Conservation (phyloP, 2,113 vertebrate genomes). For the Neolamprologus falcicula region DNA sequence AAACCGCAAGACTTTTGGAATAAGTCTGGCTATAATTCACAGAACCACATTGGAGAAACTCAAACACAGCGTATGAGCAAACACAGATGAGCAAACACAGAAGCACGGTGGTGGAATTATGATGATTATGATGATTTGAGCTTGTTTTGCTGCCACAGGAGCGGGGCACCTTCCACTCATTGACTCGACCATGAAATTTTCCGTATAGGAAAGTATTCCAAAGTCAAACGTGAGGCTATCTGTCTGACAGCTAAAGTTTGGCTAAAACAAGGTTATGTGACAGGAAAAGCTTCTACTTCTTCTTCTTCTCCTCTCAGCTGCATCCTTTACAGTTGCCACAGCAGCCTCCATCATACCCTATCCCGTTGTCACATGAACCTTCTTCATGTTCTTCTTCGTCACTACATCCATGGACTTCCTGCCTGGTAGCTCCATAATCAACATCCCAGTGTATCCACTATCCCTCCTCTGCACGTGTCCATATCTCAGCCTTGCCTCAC, state of each 20-base stretch:
- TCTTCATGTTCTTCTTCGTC: not conserved
- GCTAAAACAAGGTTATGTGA: not conserved
- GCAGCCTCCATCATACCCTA: not conserved
- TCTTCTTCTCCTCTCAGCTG: not conserved
- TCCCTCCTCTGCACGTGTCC: not conserved
- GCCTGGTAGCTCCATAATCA: not conserved
- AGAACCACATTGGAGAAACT: not conserved
- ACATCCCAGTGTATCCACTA: not conserved
- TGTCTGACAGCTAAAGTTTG: not conserved
- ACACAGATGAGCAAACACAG: not conserved
- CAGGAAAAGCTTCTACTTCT: not conserved
- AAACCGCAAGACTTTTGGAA: accelerated
- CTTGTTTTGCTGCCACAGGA: not conserved
- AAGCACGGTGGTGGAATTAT: not conserved
- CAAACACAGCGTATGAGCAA: not conserved
- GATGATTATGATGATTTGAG: not conserved
- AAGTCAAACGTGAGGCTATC: not conserved
- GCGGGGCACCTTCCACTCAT: accelerated
- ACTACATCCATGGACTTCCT: not conserved
- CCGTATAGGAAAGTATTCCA: not conserved
- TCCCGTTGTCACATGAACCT: not conserved
- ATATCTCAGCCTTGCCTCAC: not conserved
- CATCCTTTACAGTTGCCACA: not conserved
- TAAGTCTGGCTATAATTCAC: not conserved
- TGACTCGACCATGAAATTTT: not conserved